Conservation (phyloP, 2,797 vertebrate genomes). For the Corythornis leucogaster region DNA sequence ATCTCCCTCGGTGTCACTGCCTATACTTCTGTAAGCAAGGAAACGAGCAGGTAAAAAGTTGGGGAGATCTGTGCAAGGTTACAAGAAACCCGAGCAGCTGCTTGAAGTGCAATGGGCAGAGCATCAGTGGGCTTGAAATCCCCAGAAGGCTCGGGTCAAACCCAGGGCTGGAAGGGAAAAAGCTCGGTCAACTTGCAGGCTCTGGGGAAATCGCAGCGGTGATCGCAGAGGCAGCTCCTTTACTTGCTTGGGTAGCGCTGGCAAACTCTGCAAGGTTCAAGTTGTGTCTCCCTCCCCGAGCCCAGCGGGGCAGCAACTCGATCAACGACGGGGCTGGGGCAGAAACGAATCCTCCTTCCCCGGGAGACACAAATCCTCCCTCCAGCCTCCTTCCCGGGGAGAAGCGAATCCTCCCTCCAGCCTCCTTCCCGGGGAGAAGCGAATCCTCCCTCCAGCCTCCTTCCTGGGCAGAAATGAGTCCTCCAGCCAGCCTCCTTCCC, state of each 20-base stretch:
- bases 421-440: no score
- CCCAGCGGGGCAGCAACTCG: not conserved
- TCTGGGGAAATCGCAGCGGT: not conserved
- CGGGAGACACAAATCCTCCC: no score
- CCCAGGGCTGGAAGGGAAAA: not conserved
- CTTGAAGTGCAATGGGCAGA: not conserved
- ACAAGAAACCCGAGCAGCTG: not conserved
- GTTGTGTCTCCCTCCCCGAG: not conserved
- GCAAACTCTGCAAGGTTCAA: not conserved
- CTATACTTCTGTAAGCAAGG: not conserved
- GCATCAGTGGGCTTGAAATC: not conserved
- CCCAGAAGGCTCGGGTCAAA: not conserved
- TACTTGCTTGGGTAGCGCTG: not conserved
- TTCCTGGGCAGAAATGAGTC: no score
- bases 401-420: no score
- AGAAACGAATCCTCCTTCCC: not conserved
- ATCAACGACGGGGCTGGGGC: not conserved
- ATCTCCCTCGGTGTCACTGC: not conserved
- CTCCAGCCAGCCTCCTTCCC: no score
- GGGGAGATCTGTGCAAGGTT: not conserved
- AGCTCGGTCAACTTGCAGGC: not conserved
- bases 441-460: no score
- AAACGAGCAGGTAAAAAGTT: not conserved
- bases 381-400: no score
- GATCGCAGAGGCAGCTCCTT: not conserved